Conservation (phyloP, 2,113 vertebrate genomes). For the Lipophrys pholis region DNA sequence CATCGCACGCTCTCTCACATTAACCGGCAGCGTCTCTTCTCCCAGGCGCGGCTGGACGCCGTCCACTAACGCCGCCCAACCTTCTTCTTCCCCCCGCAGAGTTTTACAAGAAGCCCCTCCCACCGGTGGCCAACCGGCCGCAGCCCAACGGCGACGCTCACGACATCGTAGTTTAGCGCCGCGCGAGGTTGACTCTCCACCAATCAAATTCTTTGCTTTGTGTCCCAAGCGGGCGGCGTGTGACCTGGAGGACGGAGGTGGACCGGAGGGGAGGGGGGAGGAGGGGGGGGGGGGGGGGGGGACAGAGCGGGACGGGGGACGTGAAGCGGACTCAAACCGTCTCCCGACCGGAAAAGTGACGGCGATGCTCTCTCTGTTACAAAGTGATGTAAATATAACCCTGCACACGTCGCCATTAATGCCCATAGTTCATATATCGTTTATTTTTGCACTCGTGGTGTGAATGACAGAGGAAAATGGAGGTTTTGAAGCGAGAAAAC, state of each 20-base stretch:
- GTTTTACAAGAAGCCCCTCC: slow-evolving; percentile 86
- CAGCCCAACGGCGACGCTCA: slow-evolving; percentile 82
- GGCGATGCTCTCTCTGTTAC: not conserved
- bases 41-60: slow-evolving; percentile 8
- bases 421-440: not conserved
- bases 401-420: slow-evolving; percentile 33
- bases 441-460: slow-evolving; percentile 39
- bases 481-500: not conserved
- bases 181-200: slow-evolving; percentile 24
- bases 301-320: no score
- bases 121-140: slow-evolving; percentile 81
- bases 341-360: no score
- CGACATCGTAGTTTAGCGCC: slow-evolving; percentile 81
- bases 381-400: slow-evolving; percentile 56
- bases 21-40: not conserved
- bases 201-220: slow-evolving; percentile 73
- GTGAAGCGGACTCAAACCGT: no score
- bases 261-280: no score
- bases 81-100: slow-evolving; percentile 72
- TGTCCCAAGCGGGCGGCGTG: slow-evolving; percentile 73
- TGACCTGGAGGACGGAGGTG: slow-evolving; percentile 22
- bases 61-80: slow-evolving; percentile 42
- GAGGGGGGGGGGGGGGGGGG: no score
- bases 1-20: not conserved
- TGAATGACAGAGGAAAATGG: not conserved